These are phyloP conservation scores for Lordiphosa stackelbergi DNA, from an alignment of 1,140 invertebrate genomes.

Conservation along the genomic window DNA sequence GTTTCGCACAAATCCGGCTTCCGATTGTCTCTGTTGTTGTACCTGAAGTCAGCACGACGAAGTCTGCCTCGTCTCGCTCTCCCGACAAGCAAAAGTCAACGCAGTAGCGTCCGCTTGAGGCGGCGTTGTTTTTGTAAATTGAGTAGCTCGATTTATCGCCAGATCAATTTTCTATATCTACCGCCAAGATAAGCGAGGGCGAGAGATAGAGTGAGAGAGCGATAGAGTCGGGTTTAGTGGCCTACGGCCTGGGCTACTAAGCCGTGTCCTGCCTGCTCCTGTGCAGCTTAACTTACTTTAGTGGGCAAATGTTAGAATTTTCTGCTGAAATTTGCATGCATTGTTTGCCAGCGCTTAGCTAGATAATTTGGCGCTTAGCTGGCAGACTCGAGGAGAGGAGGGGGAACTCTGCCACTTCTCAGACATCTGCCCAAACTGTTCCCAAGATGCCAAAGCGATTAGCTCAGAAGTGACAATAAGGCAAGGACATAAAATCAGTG, in stretches of 20 bases:
- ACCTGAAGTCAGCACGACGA: slow-evolving; percentile 59
- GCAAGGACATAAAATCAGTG: slow-evolving; percentile 47
- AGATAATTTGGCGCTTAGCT: slow-evolving; percentile 53
- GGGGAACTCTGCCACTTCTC: background rate
- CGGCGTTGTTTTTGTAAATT: slow-evolving; percentile 71
- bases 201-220: background rate
- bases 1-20: slow-evolving; percentile 59
- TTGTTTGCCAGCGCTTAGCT: slow-evolving; percentile 61
- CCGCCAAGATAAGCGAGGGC: slow-evolving; percentile 54
- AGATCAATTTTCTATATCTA: slow-evolving; percentile 73
- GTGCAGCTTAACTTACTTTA: slow-evolving; percentile 69
- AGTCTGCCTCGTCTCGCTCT: background rate
- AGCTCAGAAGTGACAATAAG: slow-evolving; percentile 30
- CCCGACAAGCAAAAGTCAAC: slow-evolving; percentile 55
- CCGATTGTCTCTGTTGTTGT: slow-evolving; percentile 62
- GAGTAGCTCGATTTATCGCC: slow-evolving; percentile 71
- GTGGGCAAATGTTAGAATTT: slow-evolving; percentile 66
- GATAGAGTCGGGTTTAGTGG: slow-evolving; percentile 26
- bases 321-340: slow-evolving; percentile 49
- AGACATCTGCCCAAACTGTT: slow-evolving; percentile 3
- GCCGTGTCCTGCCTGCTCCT: slow-evolving; percentile 26
- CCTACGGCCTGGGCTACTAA: slow-evolving; percentile 36
- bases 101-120: slow-evolving; percentile 21
- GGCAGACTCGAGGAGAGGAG: background rate
- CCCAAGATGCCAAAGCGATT: slow-evolving; percentile 34